Evolutionary conservation across 2,888 invertebrate species (phyloP).

Genomic region (Taphrorychus bicolor): DNA sequence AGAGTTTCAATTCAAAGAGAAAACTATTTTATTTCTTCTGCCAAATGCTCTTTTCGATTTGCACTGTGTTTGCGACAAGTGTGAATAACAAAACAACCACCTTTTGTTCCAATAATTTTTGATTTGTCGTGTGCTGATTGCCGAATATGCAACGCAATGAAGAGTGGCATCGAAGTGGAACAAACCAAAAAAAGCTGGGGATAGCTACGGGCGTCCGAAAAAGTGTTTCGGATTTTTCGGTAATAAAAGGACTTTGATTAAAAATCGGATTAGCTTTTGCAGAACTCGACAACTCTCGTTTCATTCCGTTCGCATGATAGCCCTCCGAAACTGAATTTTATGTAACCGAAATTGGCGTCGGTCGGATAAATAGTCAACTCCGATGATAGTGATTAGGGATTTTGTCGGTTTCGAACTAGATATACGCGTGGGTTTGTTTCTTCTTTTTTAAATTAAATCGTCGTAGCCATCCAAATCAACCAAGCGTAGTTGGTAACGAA

Average conservation of each 20-base stretch:
- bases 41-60: too few species aligned
- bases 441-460: not conserved
- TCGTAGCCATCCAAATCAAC: not conserved
- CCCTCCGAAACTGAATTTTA: not conserved
- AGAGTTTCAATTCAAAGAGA: too few species aligned
- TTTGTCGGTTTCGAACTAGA: too few species aligned
- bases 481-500: too few species aligned
- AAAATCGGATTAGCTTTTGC: slow-evolving; percentile 25
- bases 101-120: not conserved
- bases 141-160: not conserved
- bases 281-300: slow-evolving; percentile 16
- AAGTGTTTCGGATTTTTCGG: slow-evolving; percentile 11
- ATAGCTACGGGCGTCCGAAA: not conserved
- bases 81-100: too few species aligned
- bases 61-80: too few species aligned
- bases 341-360: slow-evolving; percentile 1
- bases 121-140: not conserved
- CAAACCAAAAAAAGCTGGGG: not conserved
- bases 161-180: not conserved
- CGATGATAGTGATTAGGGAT: slow-evolving; percentile 1
- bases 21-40: too few species aligned
- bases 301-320: slow-evolving; percentile 12
- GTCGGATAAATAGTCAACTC: not conserved
- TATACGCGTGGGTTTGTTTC: not conserved
- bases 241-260: slow-evolving; percentile 23